Percentiles rank a stretch among this genome's conserved stretches.
These are phyloP conservation scores for Caenorhabditis parvicauda DNA, from an alignment of 2,888 invertebrate genomes.

Conservation along the genomic window DNA sequence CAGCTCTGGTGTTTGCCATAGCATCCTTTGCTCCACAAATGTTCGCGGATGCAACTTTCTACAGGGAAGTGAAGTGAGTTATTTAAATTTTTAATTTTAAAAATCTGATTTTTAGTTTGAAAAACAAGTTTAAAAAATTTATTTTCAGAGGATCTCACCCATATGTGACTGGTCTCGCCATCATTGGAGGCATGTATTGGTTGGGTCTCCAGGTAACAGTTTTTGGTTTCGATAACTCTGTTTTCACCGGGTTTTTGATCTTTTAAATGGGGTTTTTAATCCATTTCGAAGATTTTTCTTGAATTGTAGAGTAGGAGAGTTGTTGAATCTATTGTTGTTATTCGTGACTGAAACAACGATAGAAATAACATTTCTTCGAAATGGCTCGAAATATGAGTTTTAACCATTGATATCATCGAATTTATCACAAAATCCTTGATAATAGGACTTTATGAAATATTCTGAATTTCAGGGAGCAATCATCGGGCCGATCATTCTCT, in stretches of 20 bases:
- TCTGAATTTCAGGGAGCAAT: constrained; percentile 77
- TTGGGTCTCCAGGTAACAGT: constrained; percentile 74
- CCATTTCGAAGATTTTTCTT: too few relatives aligned
- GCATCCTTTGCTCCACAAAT: constrained; percentile 82
- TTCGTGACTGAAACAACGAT: neutral
- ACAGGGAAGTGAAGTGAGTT: constrained; percentile 85
- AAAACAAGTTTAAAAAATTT: neutral
- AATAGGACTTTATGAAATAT: too few relatives aligned
- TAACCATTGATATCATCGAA: too few relatives aligned
- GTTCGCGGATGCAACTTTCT: constrained; percentile 90
- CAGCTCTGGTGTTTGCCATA: constrained; percentile 75
- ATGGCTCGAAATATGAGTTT: too few relatives aligned
- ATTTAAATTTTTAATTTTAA: constrained; percentile 1
- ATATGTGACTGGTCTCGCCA: constrained; percentile 90
- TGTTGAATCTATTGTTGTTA: neutral
- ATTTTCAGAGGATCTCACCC: constrained; percentile 82
- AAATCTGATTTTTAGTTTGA: constrained; percentile 6
- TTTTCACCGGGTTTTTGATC: too few relatives aligned
- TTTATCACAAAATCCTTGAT: too few relatives aligned
- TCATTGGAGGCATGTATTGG: constrained; percentile 96
- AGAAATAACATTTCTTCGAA: too few relatives aligned
- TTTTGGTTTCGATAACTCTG: too few relatives aligned
- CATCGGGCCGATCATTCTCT: constrained; percentile 88
- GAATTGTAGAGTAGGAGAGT: too few relatives aligned
- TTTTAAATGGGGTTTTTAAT: too few relatives aligned